Percentiles rank a stretch among this genome's conserved stretches.
Evolutionary conservation across 2,888 invertebrate species (phyloP).

Genomic region (Thelaira solivaga): DNA sequence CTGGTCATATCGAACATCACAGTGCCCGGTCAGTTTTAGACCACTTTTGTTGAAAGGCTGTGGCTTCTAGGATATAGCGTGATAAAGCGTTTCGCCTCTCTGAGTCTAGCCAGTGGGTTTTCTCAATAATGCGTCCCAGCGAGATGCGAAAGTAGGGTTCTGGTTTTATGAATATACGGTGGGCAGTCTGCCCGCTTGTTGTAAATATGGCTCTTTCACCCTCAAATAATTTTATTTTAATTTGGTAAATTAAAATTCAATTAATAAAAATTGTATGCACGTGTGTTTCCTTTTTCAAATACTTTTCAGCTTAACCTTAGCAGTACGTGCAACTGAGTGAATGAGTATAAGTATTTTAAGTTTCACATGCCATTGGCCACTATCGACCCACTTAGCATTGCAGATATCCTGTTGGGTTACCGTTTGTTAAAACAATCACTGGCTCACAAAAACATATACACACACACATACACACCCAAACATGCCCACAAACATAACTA

Average conservation of each 20-base stretch:
- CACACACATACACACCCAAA: neutral
- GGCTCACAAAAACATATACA: neutral
- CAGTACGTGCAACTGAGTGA: neutral
- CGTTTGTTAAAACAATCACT: slow-evolving; percentile 42
- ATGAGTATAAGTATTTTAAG: slow-evolving; percentile 31
- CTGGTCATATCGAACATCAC: no score
- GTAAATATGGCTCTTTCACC: no score
- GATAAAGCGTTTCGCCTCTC: no score
- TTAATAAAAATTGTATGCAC: neutral
- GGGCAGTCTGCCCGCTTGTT: no score
- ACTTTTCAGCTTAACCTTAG: neutral
- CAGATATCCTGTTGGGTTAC: slow-evolving; percentile 62
- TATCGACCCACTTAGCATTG: slow-evolving; percentile 65
- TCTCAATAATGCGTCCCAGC: no score
- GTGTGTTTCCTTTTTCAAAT: neutral
- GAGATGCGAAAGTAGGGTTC: no score
- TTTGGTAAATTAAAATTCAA: neutral
- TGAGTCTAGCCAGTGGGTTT: no score
- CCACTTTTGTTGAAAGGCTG: no score
- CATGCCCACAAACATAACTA: slow-evolving; percentile 7
- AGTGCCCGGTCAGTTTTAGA: no score
- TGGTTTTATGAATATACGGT: no score
- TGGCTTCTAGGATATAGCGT: no score
- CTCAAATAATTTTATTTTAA: no score
- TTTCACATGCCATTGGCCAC: slow-evolving; percentile 62